These are phyloP conservation scores for Dorcus parallelipipedus DNA, from an alignment of 2,888 invertebrate genomes.

Conservation along the genomic window DNA sequence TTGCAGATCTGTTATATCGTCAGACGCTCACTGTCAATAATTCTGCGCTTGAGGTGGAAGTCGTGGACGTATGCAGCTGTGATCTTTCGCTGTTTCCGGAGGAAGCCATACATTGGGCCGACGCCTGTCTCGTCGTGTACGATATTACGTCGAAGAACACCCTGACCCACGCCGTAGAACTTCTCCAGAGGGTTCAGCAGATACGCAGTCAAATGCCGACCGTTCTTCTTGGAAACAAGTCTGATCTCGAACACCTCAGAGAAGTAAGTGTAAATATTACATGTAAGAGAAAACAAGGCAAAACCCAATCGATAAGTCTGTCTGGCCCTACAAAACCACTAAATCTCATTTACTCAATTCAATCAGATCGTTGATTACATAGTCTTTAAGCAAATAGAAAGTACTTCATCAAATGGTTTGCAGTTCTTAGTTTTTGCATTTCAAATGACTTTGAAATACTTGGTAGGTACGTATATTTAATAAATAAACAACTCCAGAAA, in stretches of 20 bases:
- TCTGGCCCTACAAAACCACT: too few relatives aligned
- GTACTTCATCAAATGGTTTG: too few relatives aligned
- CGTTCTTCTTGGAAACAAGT: conserved; percentile 74
- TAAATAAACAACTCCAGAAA: too few relatives aligned
- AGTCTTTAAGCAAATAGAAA: too few relatives aligned
- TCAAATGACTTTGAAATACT: too few relatives aligned
- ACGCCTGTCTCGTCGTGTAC: conserved; percentile 74
- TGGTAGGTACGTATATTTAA: too few relatives aligned
- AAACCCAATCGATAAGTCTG: too few relatives aligned
- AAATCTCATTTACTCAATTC: too few relatives aligned
- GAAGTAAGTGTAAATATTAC: conserved; percentile 52
- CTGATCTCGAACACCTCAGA: conserved; percentile 74
- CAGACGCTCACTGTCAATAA: conserved; percentile 73
- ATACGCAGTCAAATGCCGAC: conserved; percentile 52
- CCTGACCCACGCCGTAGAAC: conserved; percentile 66
- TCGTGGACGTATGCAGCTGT: conserved; percentile 73
- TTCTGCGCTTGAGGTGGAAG: conserved; percentile 70
- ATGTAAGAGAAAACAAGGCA: too few relatives aligned
- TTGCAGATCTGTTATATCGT: conserved; percentile 72
- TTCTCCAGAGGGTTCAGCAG: conserved; percentile 57
- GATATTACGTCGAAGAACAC: conserved; percentile 71
- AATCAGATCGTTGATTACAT: too few relatives aligned
- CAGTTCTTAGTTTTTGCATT: too few relatives aligned
- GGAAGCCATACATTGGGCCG: conserved; percentile 71
- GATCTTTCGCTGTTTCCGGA: conserved; percentile 52